phyloP scores from a whole-genome alignment of 30 jellyfish, hydroid and myxozoan species.

The Phacellophora camtschatica region DNA sequence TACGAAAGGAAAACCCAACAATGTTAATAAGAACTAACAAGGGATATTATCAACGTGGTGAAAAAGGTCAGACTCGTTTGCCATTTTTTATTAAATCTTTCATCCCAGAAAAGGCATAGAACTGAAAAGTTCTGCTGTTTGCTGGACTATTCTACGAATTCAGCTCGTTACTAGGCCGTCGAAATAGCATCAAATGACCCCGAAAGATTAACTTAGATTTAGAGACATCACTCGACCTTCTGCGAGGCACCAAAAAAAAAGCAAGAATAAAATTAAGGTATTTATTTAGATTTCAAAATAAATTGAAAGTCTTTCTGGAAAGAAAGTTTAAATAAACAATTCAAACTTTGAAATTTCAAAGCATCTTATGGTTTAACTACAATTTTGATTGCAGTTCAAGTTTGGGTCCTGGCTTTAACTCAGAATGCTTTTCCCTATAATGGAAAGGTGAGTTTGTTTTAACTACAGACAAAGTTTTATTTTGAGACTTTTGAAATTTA shows the following conservation, averaged over 20 bases:
- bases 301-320: no score
- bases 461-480: no score
- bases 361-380: not conserved
- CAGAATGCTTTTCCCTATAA: not conserved
- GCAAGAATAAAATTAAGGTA: no score
- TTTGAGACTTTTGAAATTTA: no score
- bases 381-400: not conserved
- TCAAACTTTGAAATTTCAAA: not conserved
- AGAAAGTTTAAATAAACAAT: not conserved
- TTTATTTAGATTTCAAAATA: no score
- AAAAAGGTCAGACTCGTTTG: slow-evolving; percentile 5
- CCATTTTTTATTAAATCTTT: not conserved
- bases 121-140: not conserved
- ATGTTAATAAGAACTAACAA: slow-evolving; percentile 14
- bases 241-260: no score
- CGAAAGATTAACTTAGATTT: no score
- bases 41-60: slow-evolving; percentile 20
- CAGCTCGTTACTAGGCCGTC: not conserved
- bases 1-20: slow-evolving; percentile 2
- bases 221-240: no score
- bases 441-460: slow-evolving; percentile 13
- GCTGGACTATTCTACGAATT: not conserved
- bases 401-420: slow-evolving; percentile 15
- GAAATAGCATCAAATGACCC: no score
- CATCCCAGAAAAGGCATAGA: not conserved